Base-by-base conservation (phyloP, 2,888 invertebrate genomes). In the Eupsilia transversa region DNA sequence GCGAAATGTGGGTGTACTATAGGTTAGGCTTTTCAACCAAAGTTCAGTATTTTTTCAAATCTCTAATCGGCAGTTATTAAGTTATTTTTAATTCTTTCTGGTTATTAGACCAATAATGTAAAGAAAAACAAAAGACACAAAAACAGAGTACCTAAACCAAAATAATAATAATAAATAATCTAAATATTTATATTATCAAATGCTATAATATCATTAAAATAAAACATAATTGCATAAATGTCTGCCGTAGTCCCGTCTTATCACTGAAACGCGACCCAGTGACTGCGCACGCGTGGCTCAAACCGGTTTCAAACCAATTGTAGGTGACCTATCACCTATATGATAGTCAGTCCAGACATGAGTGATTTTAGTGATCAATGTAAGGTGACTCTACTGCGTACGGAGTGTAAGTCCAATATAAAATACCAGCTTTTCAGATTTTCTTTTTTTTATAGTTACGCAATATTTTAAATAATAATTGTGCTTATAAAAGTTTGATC, bases 261-360 rank as follows among this genome's bases (percentile, higher is more conserved):
- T 85, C 87, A 61, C 3, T 35, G 33, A 27, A 35, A 65, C 49
- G 17, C 38, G 77, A 86, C 80, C 80, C 12, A 72, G 35, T 76
- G 82, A 72, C 82, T 49, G 23, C 9, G 27, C 41, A 38, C 79
- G 78, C 84, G 86, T 87, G 86, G 86, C 77, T 87, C 0, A 61
- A 85, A 86, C 86, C 65, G 78, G 86, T 87, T 80, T 10, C 0
- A 17, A 70, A 46, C 69, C 56, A 54, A 46, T 38, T n/a, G 10
- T 14, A 7, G 27, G 0, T 74, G 80, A 83, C 80, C 87, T 81
- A 12, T 79, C 74, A 85, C 87, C 73, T 80, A 78, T 77, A 80
- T 83, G 52, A 56, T 64, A 60, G 66, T 70, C 84, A 75, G 69
- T 79, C 71, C 4, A 3, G 49, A 7, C 46, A 59, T 43, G 72